These are phyloP conservation scores for Pasiphila rectangulata DNA, from an alignment of 2,888 invertebrate genomes.

Conservation along the genomic window DNA sequence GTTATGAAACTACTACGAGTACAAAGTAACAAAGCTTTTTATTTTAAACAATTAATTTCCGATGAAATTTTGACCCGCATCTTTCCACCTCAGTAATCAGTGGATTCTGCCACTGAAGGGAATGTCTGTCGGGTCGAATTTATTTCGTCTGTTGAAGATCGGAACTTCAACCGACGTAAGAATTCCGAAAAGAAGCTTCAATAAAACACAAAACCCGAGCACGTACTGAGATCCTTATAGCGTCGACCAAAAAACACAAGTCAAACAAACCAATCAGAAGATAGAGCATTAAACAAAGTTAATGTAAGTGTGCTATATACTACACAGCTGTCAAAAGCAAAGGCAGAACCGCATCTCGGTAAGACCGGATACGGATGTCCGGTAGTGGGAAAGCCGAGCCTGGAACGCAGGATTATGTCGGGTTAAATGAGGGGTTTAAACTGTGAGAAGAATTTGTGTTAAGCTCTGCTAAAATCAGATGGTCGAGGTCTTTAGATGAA, in stretches of 20 bases:
- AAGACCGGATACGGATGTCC: slow-evolving; percentile 21
- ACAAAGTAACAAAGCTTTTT: no score
- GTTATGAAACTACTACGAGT: no score
- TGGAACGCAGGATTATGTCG: slow-evolving; percentile 28
- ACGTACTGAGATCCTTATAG: background rate
- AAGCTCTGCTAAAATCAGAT: no score
- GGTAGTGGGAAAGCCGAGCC: slow-evolving; percentile 27
- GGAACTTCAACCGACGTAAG: background rate
- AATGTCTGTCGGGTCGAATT: no score
- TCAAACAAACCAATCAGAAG: no score
- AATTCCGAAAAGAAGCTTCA: background rate
- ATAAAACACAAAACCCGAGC: background rate
- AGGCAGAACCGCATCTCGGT: slow-evolving; percentile 16
- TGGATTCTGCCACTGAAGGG: no score
- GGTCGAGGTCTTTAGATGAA: no score
- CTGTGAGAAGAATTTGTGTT: background rate
- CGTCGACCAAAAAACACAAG: background rate
- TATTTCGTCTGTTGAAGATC: background rate
- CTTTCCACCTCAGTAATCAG: no score
- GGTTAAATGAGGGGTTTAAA: slow-evolving; percentile 26
- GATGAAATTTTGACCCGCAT: no score
- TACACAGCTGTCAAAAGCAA: slow-evolving; percentile 13
- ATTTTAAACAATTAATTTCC: no score
- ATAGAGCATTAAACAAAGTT: no score
- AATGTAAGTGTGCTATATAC: slow-evolving; percentile 4